phyloP scores from a whole-genome alignment of 92 coral and sea anemone genomes.

The Porites lobata region DNA sequence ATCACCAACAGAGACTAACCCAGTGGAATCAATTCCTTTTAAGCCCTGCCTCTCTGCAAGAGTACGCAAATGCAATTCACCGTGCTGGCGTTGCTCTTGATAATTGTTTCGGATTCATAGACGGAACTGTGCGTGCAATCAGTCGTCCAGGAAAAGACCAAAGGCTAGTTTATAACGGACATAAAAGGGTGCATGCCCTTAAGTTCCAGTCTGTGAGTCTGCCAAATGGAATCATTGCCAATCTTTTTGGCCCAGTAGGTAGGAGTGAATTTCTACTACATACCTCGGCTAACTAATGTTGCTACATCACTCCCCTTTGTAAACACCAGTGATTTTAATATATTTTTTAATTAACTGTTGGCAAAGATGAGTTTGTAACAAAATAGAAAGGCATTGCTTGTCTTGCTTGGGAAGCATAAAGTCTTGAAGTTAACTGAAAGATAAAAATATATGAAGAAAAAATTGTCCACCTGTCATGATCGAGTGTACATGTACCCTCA shows the following conservation, averaged over 20 bases:
- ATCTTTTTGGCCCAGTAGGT: slow-evolving; percentile 8
- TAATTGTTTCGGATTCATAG: slow-evolving; percentile 23
- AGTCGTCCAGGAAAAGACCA: slow-evolving; percentile 39
- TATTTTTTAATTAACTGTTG: too few species aligned
- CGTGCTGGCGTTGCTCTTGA: too few species aligned
- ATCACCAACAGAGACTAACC: slow-evolving; percentile 40
- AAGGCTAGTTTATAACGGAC: not conserved
- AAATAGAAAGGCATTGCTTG: too few species aligned
- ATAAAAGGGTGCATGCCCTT: too few species aligned
- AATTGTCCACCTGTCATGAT: too few species aligned
- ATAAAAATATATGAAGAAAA: too few species aligned
- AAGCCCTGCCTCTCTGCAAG: slow-evolving; percentile 40
- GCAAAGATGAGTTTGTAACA: too few species aligned
- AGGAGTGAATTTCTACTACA: slow-evolving; percentile 32
- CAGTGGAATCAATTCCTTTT: slow-evolving; percentile 22
- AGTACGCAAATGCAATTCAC: slow-evolving; percentile 34
- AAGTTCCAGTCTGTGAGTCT: slow-evolving; percentile 30
- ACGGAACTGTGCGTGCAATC: slow-evolving; percentile 33
- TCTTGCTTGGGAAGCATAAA: too few species aligned
- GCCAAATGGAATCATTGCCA: slow-evolving; percentile 12
- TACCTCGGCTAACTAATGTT: slow-evolving; percentile 24
- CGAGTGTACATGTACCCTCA: too few species aligned
- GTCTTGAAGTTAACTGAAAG: too few species aligned
- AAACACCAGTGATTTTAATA: not conserved
- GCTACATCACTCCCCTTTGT: slow-evolving; percentile 35